Base-by-base conservation (phyloP, 1,140 invertebrate genomes). In the Drosophila rhopaloa region DNA sequence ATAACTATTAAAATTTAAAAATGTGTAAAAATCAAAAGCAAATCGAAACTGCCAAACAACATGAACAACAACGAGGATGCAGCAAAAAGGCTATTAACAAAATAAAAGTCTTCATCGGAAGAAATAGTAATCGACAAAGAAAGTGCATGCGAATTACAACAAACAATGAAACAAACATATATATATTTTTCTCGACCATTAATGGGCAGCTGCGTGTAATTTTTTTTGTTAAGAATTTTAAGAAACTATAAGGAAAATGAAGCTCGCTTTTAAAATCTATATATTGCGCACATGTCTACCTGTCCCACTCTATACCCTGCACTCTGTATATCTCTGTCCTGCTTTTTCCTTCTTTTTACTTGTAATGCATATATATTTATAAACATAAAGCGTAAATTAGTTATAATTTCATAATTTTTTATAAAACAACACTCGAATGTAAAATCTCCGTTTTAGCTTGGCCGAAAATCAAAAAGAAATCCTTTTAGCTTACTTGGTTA, bases 381-480 rank as follows among this genome's bases (percentile, higher is more conserved):
- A 61, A 67, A 63, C 59, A 72, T 63, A 46, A 47, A 72, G 47
- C 70, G 29, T 76, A 82, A 41, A 79, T 82, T 83, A 85, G 78
- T 88, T 72, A 83, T 86, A 86, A 88, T 81, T 79, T 82, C 88
- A 79, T 76, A 58, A 59, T 54, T 66, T 66, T 68, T 68, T 76
- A 65, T 67, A 53, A 54, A 62, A 55, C 24, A 50, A 41, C 29
- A 65, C 46, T 67, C 9, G 53, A 78, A 78, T 76, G 80, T 79
- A 70, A 79, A 80, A 79, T 84, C 61, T 76, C 81, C 53, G 71
- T 56, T 79, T 70, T 76, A 62, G 51, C 32, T 77, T 63, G 56
- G 60, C 59, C 60, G 55, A 54, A 79, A 57, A 62, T 62, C 14
- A 32, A 40, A 62, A 58, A 58, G 38, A 44, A 68, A 47, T 47